A percentile compares a stretch with the other conserved stretches of the same genome.
Evolutionary conservation across 2,113 vertebrate genomes (phyloP).

Genomic region (Salminus brasiliensis): DNA sequence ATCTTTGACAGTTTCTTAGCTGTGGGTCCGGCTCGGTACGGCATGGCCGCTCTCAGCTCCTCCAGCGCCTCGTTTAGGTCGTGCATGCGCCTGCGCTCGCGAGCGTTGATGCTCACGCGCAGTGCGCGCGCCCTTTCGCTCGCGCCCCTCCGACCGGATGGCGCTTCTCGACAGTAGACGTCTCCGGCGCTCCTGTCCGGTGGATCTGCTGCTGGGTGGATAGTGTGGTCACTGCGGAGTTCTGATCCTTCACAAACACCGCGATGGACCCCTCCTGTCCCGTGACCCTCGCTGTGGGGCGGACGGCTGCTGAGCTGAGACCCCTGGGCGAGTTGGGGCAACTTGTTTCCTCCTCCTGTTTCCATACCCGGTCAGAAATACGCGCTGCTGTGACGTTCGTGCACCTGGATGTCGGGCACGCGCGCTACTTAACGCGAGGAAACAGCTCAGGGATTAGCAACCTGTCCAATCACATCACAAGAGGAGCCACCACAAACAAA

Average conservation of each 20-base stretch:
- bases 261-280: not conserved
- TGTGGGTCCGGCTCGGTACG: constrained; percentile 65
- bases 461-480: constrained; percentile 31
- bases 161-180: not conserved
- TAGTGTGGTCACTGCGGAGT: not conserved
- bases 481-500: not conserved
- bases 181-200: not conserved
- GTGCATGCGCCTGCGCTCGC: constrained; percentile 79
- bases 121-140: constrained; percentile 70
- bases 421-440: constrained; percentile 6
- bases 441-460: constrained; percentile 23
- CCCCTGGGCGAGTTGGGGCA: not conserved
- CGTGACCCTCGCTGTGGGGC: not conserved
- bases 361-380: constrained; percentile 26
- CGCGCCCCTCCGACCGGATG: not conserved
- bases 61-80: constrained; percentile 79
- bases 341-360: not conserved
- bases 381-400: not conserved
- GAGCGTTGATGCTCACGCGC: constrained; percentile 74
- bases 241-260: not conserved
- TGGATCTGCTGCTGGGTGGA: not conserved
- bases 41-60: constrained; percentile 75
- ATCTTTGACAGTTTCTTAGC: constrained; percentile 70
- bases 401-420: not conserved
- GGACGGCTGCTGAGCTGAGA: not conserved